Percentiles rank a stretch among this genome's conserved stretches.
Evolutionary conservation across 2,113 vertebrate genomes (phyloP).

Genomic region (Sprattus sprattus): DNA sequence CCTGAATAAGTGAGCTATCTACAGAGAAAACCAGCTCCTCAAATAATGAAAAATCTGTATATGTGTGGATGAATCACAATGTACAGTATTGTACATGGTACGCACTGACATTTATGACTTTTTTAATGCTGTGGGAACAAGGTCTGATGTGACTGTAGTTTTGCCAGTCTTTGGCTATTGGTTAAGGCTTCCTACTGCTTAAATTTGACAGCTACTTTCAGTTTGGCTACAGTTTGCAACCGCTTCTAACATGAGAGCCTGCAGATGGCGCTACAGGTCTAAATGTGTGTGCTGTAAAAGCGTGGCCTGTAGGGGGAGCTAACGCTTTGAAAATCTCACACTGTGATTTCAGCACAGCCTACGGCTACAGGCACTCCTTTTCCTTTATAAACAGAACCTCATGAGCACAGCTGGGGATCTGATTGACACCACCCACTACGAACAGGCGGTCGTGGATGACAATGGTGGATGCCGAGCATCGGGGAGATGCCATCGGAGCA

Average conservation of each 20-base stretch:
- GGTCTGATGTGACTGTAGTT: background rate
- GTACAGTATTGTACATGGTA: background rate
- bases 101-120: background rate
- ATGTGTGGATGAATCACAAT: background rate
- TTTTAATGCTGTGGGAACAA: background rate
- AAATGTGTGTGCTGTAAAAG: background rate
- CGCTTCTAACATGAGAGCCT: background rate
- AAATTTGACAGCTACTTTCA: slow-evolving; percentile 3
- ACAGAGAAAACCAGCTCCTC: slow-evolving; percentile 60
- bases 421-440: slow-evolving; percentile 90
- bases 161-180: slow-evolving; percentile 20
- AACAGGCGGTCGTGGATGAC: slow-evolving; percentile 85
- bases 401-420: slow-evolving; percentile 86
- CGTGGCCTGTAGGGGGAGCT: slow-evolving; percentile 18
- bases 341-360: background rate
- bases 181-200: slow-evolving; percentile 17
- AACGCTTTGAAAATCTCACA: background rate
- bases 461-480: slow-evolving; percentile 91
- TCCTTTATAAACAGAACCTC: slow-evolving; percentile 90
- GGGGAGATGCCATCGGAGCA: slow-evolving; percentile 86
- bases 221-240: slow-evolving; percentile 3
- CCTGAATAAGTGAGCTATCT: slow-evolving; percentile 1
- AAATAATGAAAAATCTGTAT: slow-evolving; percentile 1
- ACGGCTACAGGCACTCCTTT: slow-evolving; percentile 69
- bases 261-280: slow-evolving; percentile 7